phyloP scores from a whole-genome alignment of 2,797 vertebrate genomes.

The Micromesistius poutassou region DNA sequence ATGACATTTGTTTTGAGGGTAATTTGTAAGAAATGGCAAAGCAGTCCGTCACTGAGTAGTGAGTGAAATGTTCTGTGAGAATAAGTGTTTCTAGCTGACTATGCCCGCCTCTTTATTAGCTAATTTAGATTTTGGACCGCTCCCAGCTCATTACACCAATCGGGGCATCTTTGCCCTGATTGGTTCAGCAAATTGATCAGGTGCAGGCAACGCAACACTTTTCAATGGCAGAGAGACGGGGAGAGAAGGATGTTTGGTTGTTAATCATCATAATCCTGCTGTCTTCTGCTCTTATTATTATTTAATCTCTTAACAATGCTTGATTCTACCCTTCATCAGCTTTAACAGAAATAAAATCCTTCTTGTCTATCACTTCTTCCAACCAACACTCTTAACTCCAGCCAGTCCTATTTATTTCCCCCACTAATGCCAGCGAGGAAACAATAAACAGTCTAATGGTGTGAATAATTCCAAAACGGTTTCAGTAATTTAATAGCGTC shows the following conservation, averaged over 20 bases:
- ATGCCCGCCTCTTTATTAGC: not conserved
- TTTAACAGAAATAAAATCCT: not conserved
- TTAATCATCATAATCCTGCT: not conserved
- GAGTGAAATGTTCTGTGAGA: not conserved
- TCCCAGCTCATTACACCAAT: not conserved
- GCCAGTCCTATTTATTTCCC: not conserved
- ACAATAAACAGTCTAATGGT: constrained; percentile 53
- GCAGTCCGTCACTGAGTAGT: not conserved
- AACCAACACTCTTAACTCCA: not conserved
- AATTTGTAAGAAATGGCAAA: not conserved
- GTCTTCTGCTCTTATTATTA: no score
- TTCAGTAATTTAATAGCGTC: constrained; percentile 63
- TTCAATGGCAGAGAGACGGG: no score
- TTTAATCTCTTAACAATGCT: no score
- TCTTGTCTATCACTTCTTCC: not conserved
- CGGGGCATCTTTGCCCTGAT: not conserved
- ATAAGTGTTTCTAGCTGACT: not conserved
- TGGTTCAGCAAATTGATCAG: not conserved
- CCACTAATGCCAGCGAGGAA: not conserved
- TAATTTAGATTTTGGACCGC: not conserved
- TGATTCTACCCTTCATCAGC: not conserved
- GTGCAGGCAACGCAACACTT: not conserved
- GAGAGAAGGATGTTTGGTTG: not conserved
- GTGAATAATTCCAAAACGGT: constrained; percentile 64
- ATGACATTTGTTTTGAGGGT: not conserved